Evolutionary conservation across 2,888 invertebrate species (phyloP).

Genomic region (Campoletis raptor): DNA sequence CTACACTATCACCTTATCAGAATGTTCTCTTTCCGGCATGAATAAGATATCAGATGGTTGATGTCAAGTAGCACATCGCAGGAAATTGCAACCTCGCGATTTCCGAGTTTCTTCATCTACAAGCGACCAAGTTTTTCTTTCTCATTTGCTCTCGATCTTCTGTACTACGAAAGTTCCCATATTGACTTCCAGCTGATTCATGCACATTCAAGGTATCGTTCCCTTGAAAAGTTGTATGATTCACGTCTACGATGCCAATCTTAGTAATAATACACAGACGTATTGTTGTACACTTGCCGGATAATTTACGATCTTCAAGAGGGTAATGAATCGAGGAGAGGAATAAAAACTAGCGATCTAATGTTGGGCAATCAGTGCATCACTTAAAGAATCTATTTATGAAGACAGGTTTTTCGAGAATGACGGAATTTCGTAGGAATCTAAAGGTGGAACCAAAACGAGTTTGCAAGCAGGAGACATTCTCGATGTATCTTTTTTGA

Average conservation of each 20-base stretch:
- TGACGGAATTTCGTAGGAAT: background rate
- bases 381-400: background rate
- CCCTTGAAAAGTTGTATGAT: background rate
- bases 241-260: background rate
- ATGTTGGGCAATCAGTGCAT: background rate
- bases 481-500: background rate
- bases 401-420: background rate
- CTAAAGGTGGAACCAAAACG: background rate
- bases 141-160: background rate
- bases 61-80: conserved; percentile 43
- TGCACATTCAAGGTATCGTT: background rate
- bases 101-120: conserved; percentile 58
- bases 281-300: background rate
- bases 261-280: background rate
- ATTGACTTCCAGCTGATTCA: too few species aligned
- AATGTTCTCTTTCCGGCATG: conserved; percentile 60
- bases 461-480: background rate
- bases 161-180: background rate
- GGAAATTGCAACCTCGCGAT: conserved; percentile 64
- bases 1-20: conserved; percentile 39
- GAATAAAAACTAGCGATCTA: background rate
- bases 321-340: background rate
- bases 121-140: conserved; percentile 15
- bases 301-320: background rate
- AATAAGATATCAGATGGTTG: conserved; percentile 64